Evolutionary conservation across 2,113 vertebrate genomes (phyloP).

Genomic region (Tetrax tetrax): DNA sequence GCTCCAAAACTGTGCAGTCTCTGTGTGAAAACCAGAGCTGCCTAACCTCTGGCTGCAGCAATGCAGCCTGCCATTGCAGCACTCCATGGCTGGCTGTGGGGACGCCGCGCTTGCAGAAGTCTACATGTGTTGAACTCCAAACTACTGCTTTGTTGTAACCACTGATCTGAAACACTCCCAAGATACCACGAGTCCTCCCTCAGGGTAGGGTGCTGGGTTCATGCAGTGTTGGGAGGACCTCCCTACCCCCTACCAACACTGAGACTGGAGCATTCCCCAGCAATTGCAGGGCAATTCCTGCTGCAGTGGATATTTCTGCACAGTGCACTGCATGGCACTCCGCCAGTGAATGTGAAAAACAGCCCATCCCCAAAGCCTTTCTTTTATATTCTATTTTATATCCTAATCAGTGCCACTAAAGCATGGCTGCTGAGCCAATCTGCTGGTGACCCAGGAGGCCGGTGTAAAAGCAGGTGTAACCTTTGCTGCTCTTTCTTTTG

Average conservation of each 20-base stretch:
- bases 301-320: not conserved
- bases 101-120: not conserved
- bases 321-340: not conserved
- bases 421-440: not conserved
- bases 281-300: not conserved
- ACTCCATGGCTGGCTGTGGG: not conserved
- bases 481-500: slow-evolving; percentile 40
- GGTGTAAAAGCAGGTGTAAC: not conserved
- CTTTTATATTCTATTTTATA: not conserved
- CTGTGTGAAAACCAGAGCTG: not conserved
- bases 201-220: not conserved
- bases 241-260: not conserved
- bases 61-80: not conserved
- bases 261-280: slow-evolving; percentile 16
- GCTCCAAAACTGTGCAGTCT: not conserved
- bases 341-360: not conserved
- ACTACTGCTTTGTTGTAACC: not conserved
- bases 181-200: not conserved
- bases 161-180: not conserved
- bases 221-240: not conserved
- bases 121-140: not conserved
- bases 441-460: not conserved
- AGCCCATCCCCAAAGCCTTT: not conserved
- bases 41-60: not conserved
- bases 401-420: not conserved